Evolutionary conservation across 2,113 vertebrate genomes (phyloP).

Genomic region (Catharus fuscescens): DNA sequence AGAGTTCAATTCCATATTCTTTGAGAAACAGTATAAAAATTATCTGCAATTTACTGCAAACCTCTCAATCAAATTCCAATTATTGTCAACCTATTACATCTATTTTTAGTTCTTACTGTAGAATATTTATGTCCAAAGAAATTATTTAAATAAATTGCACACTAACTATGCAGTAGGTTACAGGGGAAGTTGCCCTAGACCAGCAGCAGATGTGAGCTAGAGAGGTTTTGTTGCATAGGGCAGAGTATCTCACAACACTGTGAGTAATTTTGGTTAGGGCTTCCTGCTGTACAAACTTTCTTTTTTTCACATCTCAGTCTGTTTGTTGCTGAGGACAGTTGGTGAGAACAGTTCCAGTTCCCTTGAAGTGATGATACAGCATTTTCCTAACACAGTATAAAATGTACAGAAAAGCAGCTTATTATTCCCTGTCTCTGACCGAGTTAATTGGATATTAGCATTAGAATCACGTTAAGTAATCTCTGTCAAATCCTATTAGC

Average conservation of each 20-base stretch:
- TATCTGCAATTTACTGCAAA: background rate
- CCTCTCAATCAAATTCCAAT: background rate
- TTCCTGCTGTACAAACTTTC: background rate
- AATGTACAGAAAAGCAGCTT: background rate
- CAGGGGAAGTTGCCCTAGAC: background rate
- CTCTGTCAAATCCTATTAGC: constrained; percentile 25
- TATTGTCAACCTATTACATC: background rate
- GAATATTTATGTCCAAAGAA: background rate
- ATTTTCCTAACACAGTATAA: background rate
- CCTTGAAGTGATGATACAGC: background rate
- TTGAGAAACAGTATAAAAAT: background rate
- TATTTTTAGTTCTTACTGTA: background rate
- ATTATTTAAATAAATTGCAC: background rate
- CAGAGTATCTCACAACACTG: background rate
- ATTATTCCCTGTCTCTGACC: background rate
- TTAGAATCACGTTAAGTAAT: constrained; percentile 11
- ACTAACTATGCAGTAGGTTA: background rate
- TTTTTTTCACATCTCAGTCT: background rate
- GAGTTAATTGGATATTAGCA: constrained; percentile 21
- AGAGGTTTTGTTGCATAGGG: background rate
- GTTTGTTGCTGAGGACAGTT: background rate
- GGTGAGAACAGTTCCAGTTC: background rate
- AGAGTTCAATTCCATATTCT: background rate
- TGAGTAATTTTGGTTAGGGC: background rate
- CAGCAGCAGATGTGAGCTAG: background rate